Base-by-base conservation (phyloP, 2,888 invertebrate species). In the Folsomia manolachei region DNA sequence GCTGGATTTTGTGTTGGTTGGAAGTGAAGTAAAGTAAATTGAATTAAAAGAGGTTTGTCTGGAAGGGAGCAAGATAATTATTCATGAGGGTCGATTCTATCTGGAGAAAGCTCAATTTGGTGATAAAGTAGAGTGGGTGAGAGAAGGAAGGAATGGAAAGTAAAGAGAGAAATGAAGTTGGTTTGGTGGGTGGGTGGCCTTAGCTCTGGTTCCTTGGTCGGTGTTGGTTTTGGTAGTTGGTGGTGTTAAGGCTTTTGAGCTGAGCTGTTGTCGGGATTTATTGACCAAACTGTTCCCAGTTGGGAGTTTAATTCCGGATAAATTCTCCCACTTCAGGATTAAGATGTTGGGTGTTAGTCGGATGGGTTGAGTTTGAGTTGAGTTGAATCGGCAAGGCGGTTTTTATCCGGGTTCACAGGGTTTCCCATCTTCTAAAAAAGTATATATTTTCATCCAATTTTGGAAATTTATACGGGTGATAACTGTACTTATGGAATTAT, bases 191-290 rank as follows among this genome's bases (percentile, higher is more conserved):
- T 21, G 56, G 56, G 7, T 56, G 56, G 56, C 7, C 19, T n/a
- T n/a, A n/a, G n/a, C n/a, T n/a, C n/a, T n/a, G n/a, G n/a, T n/a
- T n/a, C n/a, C n/a, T n/a, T 19, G 21, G 56, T 39, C 39, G 39
- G 21, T 19, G 56, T 56, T 56, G 56, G 56, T 19, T 18, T 39
- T 56, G 56, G 56, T 56, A 21, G 56, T 56, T 18, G 56, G 18
- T 18, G 56, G 56, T 56, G 56, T 56, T 56, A 56, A 56, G 56
- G 56, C 56, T 56, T 39, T 39, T 39, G 39, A 39, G 39, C 21
- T 56, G 56, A 56, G 56, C 56, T 56, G 56, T 56, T 56, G 56
- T 56, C 56, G 56, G 56, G 56, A 56, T 56, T 56, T 56, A 56
- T 56, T 56, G 56, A 56, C 56, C 56, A 56, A 56, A 56, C 56